Percentiles rank a stretch among this genome's conserved stretches.
Conservation (phyloP, 2,113 vertebrate genomes). For the Catharus bicknelli region DNA sequence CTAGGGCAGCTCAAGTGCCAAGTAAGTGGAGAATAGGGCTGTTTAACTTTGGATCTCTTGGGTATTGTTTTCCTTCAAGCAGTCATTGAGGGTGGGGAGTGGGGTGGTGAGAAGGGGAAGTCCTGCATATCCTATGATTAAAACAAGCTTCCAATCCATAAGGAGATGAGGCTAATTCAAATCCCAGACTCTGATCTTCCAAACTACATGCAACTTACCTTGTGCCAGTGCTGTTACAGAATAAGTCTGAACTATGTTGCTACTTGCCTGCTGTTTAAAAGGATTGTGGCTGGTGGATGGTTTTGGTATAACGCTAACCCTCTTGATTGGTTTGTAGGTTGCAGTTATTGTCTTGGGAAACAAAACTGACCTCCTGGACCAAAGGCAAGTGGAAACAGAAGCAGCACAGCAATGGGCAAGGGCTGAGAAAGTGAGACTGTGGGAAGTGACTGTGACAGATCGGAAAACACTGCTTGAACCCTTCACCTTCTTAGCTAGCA, state of each 20-base stretch:
- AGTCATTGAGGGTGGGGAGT: fast-evolving
- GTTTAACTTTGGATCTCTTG: background rate
- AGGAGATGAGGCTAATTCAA: background rate
- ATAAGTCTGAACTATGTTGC: background rate
- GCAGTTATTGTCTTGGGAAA: slow-evolving; percentile 90
- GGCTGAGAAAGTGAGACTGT: slow-evolving; percentile 89
- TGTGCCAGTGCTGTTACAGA: background rate
- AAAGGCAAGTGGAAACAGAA: slow-evolving; percentile 88
- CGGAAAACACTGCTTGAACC: slow-evolving; percentile 88
- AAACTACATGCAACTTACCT: background rate
- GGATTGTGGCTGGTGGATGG: background rate
- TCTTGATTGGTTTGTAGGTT: slow-evolving; percentile 75
- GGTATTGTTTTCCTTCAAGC: background rate
- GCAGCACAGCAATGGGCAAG: slow-evolving; percentile 90
- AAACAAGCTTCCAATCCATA: background rate
- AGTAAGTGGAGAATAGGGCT: background rate
- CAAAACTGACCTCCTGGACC: slow-evolving; percentile 86
- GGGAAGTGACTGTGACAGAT: slow-evolving; percentile 92
- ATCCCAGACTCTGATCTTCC: background rate
- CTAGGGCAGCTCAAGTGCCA: background rate
- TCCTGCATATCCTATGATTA: background rate
- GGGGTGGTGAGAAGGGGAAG: background rate
- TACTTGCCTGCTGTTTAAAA: background rate
- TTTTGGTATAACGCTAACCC: background rate
- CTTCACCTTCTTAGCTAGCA: slow-evolving; percentile 89